These are phyloP conservation scores for Mycteria americana DNA, from an alignment of 2,797 vertebrate genomes.

Conservation along the genomic window DNA sequence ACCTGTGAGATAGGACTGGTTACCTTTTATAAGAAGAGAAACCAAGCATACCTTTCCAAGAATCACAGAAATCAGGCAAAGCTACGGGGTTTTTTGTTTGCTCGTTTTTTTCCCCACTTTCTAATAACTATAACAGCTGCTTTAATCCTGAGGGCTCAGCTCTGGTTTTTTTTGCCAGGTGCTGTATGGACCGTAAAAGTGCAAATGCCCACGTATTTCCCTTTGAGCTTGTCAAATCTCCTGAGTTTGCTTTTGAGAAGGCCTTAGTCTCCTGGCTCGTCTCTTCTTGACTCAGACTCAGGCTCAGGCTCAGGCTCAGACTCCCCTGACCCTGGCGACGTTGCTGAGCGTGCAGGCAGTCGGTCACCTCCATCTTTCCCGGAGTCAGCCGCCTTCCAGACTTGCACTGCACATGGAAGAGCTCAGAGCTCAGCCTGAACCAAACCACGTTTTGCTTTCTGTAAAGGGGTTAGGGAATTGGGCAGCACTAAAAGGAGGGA, in stretches of 20 bases:
- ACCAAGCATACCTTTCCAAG: not conserved
- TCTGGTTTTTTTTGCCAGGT: not conserved
- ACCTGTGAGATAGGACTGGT: not conserved
- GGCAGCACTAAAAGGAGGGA: not conserved
- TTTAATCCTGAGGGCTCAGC: not conserved
- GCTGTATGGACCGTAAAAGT: not conserved
- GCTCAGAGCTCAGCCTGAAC: not conserved
- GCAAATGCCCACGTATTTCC: not conserved
- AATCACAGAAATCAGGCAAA: not conserved
- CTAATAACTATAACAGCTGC: not conserved
- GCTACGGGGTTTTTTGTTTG: not conserved
- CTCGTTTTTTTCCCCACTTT: not conserved
- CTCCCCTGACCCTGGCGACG: not conserved
- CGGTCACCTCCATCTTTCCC: fast-evolving
- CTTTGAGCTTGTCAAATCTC: not conserved
- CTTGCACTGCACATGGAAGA: fast-evolving
- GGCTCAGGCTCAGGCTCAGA: not conserved
- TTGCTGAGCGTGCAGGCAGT: fast-evolving
- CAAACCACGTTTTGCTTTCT: not conserved
- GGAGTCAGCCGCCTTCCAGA: not conserved
- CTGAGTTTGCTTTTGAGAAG: not conserved
- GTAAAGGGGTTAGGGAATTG: not conserved
- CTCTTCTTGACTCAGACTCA: not conserved
- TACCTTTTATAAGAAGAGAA: not conserved
- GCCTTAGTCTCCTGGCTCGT: not conserved